Base-by-base conservation (phyloP, 2,113 vertebrate species). In the Phylloscopus whistleri region DNA sequence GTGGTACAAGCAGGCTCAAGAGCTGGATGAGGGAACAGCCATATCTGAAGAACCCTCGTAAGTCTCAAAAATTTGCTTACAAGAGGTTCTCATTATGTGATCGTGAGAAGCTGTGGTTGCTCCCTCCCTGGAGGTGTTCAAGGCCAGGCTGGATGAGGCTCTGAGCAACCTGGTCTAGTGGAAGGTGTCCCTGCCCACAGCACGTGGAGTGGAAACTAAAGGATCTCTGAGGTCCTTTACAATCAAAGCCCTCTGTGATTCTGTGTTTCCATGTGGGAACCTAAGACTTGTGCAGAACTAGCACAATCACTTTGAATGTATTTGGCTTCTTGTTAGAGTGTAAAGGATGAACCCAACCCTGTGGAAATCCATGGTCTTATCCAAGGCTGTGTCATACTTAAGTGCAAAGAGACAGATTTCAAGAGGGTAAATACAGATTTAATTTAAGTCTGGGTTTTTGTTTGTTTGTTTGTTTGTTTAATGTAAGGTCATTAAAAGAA, bases 1-100 rank as follows among this genome's bases (percentile, higher is more conserved):
- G 1, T 99, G 99, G 99, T 99, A 98, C 89, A 99, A 99, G 94
- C 99, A 99, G 97, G 99, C 99, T 53, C 99, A 99, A 79, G 99
- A 99, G 87, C 94, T 99, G 78, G 99, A 99, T 46, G 99, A 99
- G 95, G 98, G 98, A 96, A 96, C 97, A 6, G 96, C 94, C 0
- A 97, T 99, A 37, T 98, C 98, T 8, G 99, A 99, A 96, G 99
- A 99, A 52, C 99, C 99, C 62, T 98, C 98, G 99, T 99, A 98
- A 99, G 99, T 99, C 60, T 93, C 86, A 48, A 87, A 74, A 76
- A 55, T 68, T 81, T 87, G 24, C 69, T 92, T 67, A 69, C 26
- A 69, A 7, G 7, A 51, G 13, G 9, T 44, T 31, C 23, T 53
- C 2, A 0, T 41, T 52, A 48, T 16, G 13, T 68, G 33, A 14